Evolutionary conservation across 2,888 invertebrate species (phyloP).

Genomic region (Phaonia tiefii): DNA sequence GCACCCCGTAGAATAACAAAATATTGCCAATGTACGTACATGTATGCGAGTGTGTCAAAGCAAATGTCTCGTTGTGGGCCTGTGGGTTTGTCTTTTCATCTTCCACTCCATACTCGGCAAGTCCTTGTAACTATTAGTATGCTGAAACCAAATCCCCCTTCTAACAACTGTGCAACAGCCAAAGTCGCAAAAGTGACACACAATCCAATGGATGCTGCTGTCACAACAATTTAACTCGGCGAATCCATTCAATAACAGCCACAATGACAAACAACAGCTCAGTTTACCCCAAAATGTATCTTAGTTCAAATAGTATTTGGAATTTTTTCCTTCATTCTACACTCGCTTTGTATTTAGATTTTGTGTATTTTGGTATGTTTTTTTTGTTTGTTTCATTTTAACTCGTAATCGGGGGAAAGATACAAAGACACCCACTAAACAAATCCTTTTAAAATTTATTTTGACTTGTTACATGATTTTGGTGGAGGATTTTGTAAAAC

Average conservation of each 20-base stretch:
- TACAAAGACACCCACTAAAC: constrained; percentile 5
- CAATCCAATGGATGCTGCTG: constrained; percentile 24
- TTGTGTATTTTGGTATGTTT: constrained; percentile 26
- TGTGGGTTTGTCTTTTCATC: neutral
- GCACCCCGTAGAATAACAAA: constrained; percentile 16
- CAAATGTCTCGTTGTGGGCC: neutral
- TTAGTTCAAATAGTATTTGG: constrained; percentile 45
- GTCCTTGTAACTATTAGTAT: constrained; percentile 13
- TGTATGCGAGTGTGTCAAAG: neutral
- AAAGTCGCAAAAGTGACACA: neutral
- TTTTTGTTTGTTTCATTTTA: neutral
- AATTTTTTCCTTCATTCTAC: neutral
- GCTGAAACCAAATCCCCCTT: neutral
- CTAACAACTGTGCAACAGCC: neutral
- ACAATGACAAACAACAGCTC: constrained; percentile 21
- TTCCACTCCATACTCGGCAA: neutral
- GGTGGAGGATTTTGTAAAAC: constrained; percentile 28
- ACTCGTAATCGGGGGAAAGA: neutral
- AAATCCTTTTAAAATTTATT: constrained; percentile 39
- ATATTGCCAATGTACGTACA: neutral
- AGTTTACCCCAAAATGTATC: constrained; percentile 24
- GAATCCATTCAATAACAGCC: constrained; percentile 42
- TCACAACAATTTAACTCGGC: constrained; percentile 44
- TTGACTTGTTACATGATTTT: constrained; percentile 50
- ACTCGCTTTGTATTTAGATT: neutral